These are phyloP conservation scores for Eupeodes corollae DNA, from an alignment of 1,140 invertebrate species.

Conservation along the genomic window DNA sequence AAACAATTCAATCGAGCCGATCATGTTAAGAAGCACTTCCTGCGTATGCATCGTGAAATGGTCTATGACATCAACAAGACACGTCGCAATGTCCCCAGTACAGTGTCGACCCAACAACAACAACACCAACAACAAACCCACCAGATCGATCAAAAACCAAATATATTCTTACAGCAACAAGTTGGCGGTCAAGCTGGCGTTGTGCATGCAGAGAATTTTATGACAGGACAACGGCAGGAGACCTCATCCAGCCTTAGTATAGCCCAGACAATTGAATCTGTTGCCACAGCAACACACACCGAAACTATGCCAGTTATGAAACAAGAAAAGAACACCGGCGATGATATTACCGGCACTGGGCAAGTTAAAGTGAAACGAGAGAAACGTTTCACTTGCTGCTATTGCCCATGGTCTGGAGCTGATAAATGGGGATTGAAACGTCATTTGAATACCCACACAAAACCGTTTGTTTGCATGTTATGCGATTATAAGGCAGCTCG, in stretches of 20 bases:
- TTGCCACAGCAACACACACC: constrained; percentile 25
- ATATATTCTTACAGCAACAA: constrained; percentile 9
- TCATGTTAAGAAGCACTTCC: constrained; percentile 88
- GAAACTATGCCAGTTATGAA: constrained; percentile 30
- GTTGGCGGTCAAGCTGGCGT: constrained; percentile 11
- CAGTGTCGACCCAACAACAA: background rate
- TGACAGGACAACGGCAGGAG: constrained; percentile 32
- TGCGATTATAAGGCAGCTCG: constrained; percentile 86
- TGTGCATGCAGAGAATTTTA: constrained; percentile 27
- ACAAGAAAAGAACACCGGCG: constrained; percentile 28
- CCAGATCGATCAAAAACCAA: constrained; percentile 7
- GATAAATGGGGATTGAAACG: constrained; percentile 88
- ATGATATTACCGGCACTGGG: constrained; percentile 12
- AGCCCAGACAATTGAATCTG: constrained; percentile 34
- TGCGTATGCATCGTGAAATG: constrained; percentile 78
- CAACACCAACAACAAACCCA: background rate
- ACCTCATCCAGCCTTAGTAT: constrained; percentile 34
- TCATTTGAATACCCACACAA: constrained; percentile 83
- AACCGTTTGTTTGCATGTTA: constrained; percentile 75
- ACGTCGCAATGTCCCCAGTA: constrained; percentile 31
- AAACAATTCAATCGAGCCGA: constrained; percentile 90
- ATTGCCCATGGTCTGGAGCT: constrained; percentile 83
- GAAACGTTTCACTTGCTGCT: constrained; percentile 67
- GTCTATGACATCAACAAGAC: constrained; percentile 77
- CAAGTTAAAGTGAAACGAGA: constrained; percentile 41